Base-by-base conservation (phyloP, 2,113 vertebrate genomes). In the Siphamia tubifer region DNA sequence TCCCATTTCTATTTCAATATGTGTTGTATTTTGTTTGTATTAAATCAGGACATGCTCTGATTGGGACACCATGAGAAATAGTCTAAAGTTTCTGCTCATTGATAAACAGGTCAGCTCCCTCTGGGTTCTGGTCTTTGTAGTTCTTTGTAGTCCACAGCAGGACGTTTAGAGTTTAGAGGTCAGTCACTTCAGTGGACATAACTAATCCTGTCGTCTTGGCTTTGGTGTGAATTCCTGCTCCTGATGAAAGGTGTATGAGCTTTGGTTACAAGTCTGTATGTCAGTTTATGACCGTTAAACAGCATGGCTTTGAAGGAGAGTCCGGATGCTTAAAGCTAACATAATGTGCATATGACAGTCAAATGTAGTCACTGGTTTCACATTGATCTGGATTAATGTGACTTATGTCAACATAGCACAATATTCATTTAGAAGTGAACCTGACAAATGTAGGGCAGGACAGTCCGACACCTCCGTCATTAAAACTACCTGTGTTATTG, bases 141-240 rank as follows among this genome's bases (percentile, higher is more conserved):
- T 56, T 24, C 15, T 66, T 57, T 60, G 49, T 34, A 25, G 68
- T 38, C 13, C 6, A 1, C 68, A 48, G 57, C 43, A 51, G 42
- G 56, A 15, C 31, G 23, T 66, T 54, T 11, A 55, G 16, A 62
- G 62, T 27, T 66, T 23, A 73, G 56, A 21, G 74, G 47, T 58
- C 69, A 56, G 51, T 35, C 43, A 38, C 57, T 21, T 64, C 32
- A 79, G 55, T 40, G 36, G 24, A 23, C 45, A 35, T 34, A 24
- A 17, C 42, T 55, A 65, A 69, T 71, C 39, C 51, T 45, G 49
- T 81, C 72, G 75, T 62, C 73, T 75, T 43, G 63, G 60, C n/a
- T 11, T 34, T 6, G 34, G 32, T 35, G 21, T 54, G 34, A 58
- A 45, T 52, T 43, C 45, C 34, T 55, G 11, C n/a, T n/a, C 19